These are phyloP conservation scores for Platypus cylindrus DNA, from an alignment of 2,888 invertebrate species.

Conservation along the genomic window DNA sequence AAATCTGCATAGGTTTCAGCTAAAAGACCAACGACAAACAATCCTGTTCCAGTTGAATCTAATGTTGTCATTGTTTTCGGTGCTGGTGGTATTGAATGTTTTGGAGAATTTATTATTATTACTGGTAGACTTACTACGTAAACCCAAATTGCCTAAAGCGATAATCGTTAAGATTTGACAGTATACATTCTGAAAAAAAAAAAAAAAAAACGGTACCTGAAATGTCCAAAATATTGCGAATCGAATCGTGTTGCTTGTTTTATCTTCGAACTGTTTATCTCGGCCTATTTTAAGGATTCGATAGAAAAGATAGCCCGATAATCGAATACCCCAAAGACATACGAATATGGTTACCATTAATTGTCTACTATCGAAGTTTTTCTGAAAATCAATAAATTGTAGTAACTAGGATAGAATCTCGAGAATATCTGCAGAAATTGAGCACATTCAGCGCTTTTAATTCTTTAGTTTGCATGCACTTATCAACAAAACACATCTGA, in stretches of 20 bases:
- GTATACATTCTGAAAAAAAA: no score
- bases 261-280: constrained; percentile 83
- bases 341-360: constrained; percentile 83
- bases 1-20: constrained; percentile 86
- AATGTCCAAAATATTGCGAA: constrained; percentile 92
- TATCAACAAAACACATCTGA: no score
- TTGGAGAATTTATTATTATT: constrained; percentile 77
- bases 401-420: no score
- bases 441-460: no score
- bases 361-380: constrained; percentile 73
- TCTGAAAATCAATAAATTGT: constrained; percentile 36
- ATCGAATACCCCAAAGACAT: constrained; percentile 74
- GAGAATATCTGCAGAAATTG: no score
- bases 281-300: constrained; percentile 81
- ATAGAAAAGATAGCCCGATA: constrained; percentile 82
- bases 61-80: constrained; percentile 78
- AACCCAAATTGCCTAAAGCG: constrained; percentile 71
- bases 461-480: no score
- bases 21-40: constrained; percentile 73
- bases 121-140: constrained; percentile 84
- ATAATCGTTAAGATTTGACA: not conserved
- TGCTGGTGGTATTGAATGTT: constrained; percentile 60
- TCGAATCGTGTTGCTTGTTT: constrained; percentile 69
- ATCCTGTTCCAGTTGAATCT: constrained; percentile 73
- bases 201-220: constrained; percentile 42